Base-by-base conservation (phyloP, 2,888 invertebrate species). In the Abrostola triplasia region DNA sequence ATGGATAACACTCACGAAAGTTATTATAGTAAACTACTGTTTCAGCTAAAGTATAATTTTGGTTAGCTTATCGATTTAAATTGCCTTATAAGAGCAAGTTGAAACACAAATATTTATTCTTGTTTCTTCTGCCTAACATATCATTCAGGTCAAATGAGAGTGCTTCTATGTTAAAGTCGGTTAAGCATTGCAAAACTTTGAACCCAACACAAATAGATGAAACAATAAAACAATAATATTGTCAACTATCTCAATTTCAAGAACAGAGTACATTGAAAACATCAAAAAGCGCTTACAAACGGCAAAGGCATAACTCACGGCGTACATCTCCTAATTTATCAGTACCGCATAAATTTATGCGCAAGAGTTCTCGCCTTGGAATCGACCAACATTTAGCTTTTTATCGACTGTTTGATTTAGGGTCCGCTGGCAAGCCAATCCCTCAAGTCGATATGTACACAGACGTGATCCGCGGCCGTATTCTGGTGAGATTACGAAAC, bases 361-460 rank as follows among this genome's bases (percentile, higher is more conserved):
- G 88, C 91, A 82, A 84, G 88, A 88, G 88, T 89, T 87, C 84
- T 88, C 87, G 84, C 87, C 85, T 82, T 78, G 86, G 90, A 90
- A 94, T 94, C 94, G 93, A 90, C 88, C 92, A 91, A 91, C 93
- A 93, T 94, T 94, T 94, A 93, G 92, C 92, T 93, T 94, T 94
- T 93, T 93, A 93, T 93, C 93, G 92, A 92, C 91, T 90, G 84
- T 84, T 92, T 92, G 92, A 92, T 92, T 92, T 92, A 92, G 83
- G 89, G 89, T 70, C 67, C 69, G 67, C 70, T 78, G 82, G 81
- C 82, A 86, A 88, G 89, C 86, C 92, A 93, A 94, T 94, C 92
- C 93, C 77, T 94, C 94, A 94, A 91, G 87, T 86, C 91, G 94
- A 94, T 93, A 93, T 86, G 88, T 87, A 79, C 79, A 70, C 77